A percentile compares a stretch with the other conserved stretches of the same genome.
Conservation (phyloP, 1,140 invertebrate genomes). For the Trichonephila clavipes region DNA sequence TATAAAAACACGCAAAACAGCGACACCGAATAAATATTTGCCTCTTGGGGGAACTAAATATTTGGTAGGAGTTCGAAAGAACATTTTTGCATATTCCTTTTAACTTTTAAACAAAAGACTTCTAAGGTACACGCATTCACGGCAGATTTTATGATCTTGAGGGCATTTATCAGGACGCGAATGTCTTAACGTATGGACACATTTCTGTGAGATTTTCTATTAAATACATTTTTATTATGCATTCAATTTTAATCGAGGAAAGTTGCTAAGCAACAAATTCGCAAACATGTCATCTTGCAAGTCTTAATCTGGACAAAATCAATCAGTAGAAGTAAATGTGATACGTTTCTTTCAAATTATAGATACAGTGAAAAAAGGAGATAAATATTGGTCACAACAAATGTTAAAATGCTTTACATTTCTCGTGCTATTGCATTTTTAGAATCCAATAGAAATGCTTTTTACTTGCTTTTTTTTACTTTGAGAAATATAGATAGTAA, state of each 20-base stretch:
- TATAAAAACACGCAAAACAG: too few relatives aligned
- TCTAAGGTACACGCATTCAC: too few relatives aligned
- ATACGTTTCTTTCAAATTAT: background rate
- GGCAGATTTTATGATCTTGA: too few relatives aligned
- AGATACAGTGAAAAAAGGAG: background rate
- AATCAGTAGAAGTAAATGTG: background rate
- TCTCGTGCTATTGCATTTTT: too few relatives aligned
- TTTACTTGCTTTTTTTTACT: too few relatives aligned
- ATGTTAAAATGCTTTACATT: too few relatives aligned
- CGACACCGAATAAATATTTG: too few relatives aligned
- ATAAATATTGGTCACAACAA: too few relatives aligned
- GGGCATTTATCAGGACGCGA: too few relatives aligned
- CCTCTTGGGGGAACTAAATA: too few relatives aligned
- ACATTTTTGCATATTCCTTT: background rate
- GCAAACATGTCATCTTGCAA: conserved; percentile 37
- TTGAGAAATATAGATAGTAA: too few relatives aligned
- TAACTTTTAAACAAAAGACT: background rate
- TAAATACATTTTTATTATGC: background rate
- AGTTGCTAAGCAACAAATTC: conserved; percentile 21
- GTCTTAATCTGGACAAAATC: conserved; percentile 42
- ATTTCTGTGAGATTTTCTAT: background rate
- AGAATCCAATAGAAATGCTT: too few relatives aligned
- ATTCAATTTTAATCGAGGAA: conserved; percentile 22
- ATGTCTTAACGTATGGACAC: background rate
- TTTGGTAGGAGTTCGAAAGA: background rate